Evolutionary conservation across 2,888 invertebrate species (phyloP).

Genomic region (Hermaeophaga mercurialis): DNA sequence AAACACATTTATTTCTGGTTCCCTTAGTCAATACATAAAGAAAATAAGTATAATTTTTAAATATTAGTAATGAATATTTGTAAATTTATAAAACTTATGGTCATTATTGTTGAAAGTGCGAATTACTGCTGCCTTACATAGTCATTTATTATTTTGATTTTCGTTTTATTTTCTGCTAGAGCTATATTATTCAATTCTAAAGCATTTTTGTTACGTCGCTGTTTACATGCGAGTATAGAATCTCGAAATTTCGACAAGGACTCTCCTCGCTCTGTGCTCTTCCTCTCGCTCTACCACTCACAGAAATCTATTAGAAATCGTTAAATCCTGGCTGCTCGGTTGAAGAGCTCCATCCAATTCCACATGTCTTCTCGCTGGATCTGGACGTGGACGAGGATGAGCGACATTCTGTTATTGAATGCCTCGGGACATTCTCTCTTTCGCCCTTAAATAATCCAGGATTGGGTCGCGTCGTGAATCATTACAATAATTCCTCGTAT

Average conservation of each 20-base stretch:
- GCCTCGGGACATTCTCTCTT: slow-evolving; percentile 41
- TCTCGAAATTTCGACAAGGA: slow-evolving; percentile 38
- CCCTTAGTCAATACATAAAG: too few relatives aligned
- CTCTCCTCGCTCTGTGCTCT: slow-evolving; percentile 31
- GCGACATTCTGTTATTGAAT: slow-evolving; percentile 55
- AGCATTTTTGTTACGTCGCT: background rate
- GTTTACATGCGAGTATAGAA: slow-evolving; percentile 18
- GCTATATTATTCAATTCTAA: too few relatives aligned
- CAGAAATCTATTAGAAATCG: slow-evolving; percentile 59
- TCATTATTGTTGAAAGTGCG: too few relatives aligned
- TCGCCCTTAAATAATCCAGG: background rate
- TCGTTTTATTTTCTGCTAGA: too few relatives aligned
- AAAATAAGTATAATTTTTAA: too few relatives aligned
- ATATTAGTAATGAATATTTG: too few relatives aligned
- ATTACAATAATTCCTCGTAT: slow-evolving; percentile 2
- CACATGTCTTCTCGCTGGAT: slow-evolving; percentile 52
- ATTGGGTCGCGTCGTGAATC: background rate
- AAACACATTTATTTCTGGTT: too few relatives aligned
- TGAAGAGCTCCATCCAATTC: slow-evolving; percentile 54
- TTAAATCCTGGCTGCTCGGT: slow-evolving; percentile 55
- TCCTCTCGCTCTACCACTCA: slow-evolving; percentile 50
- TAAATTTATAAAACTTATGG: too few relatives aligned
- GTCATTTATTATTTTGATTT: too few relatives aligned
- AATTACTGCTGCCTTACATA: too few relatives aligned
- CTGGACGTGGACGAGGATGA: slow-evolving; percentile 47